phyloP scores from a whole-genome alignment of 2,113 vertebrate species.

The Condylura cristata region DNA sequence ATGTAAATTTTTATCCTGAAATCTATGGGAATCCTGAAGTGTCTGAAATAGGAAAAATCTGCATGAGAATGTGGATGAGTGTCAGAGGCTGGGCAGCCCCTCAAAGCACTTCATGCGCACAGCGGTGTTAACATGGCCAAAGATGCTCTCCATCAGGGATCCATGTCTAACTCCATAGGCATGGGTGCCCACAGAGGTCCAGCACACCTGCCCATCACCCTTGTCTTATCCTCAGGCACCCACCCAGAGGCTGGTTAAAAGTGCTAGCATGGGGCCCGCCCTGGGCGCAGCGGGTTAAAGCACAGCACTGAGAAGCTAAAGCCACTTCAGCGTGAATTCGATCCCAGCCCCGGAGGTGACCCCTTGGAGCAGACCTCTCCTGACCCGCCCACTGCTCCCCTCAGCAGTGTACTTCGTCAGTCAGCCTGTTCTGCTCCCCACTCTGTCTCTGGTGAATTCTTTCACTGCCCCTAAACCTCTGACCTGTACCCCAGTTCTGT shows the following conservation, averaged over 20 bases:
- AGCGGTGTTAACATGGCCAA: not conserved
- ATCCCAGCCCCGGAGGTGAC: too few species aligned
- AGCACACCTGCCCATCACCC: not conserved
- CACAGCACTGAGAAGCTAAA: too few species aligned
- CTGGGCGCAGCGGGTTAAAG: too few species aligned
- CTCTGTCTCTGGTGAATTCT: too few species aligned
- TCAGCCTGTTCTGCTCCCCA: too few species aligned
- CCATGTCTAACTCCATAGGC: not conserved
- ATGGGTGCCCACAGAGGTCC: not conserved
- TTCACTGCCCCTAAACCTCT: too few species aligned
- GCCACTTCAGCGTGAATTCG: too few species aligned
- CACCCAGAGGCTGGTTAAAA: not conserved
- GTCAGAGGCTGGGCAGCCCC: not conserved
- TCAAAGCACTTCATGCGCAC: not conserved
- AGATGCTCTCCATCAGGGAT: not conserved
- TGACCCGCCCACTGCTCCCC: too few species aligned
- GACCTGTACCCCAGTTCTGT: too few species aligned
- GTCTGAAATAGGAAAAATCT: not conserved
- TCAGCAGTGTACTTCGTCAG: too few species aligned
- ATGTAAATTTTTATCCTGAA: not conserved
- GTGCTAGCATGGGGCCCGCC: not conserved
- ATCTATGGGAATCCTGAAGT: not conserved
- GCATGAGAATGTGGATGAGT: not conserved
- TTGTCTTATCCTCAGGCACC: not conserved
- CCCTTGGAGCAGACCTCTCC: too few species aligned